A percentile compares a stretch with the other conserved stretches of the same genome.
Conservation (phyloP, 2,888 invertebrate genomes). For the Nematopogon swammerdamellus region DNA sequence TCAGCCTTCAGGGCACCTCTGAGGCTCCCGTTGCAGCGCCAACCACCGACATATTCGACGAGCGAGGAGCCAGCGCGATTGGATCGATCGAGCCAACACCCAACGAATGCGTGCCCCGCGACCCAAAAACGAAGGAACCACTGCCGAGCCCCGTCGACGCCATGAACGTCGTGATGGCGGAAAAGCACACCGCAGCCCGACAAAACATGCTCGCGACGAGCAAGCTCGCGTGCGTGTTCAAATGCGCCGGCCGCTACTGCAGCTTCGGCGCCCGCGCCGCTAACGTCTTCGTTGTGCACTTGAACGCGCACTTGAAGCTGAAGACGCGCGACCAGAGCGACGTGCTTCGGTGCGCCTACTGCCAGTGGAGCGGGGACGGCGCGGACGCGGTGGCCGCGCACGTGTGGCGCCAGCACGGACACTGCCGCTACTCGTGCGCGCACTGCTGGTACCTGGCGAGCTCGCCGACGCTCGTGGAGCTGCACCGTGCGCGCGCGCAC, state of each 20-base stretch:
- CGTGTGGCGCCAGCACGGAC: slow-evolving; percentile 58
- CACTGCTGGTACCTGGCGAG: slow-evolving; percentile 67
- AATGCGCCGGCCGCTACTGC: slow-evolving; percentile 44
- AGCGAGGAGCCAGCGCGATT: too few species aligned
- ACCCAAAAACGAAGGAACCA: neutral
- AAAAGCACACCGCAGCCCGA: slow-evolving; percentile 36
- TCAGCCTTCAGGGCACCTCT: slow-evolving; percentile 38
- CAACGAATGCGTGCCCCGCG: neutral
- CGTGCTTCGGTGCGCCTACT: slow-evolving; percentile 58
- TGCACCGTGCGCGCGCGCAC: slow-evolving; percentile 51
- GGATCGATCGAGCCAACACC: neutral
- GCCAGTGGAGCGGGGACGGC: slow-evolving; percentile 38
- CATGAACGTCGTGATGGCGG: slow-evolving; percentile 29
- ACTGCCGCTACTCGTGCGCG: slow-evolving; percentile 60
- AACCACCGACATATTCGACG: neutral
- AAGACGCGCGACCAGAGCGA: slow-evolving; percentile 23
- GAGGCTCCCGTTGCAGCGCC: neutral
- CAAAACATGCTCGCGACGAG: slow-evolving; percentile 44
- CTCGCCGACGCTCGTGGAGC: slow-evolving; percentile 55
- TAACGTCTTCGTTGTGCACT: slow-evolving; percentile 34
- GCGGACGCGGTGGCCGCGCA: slow-evolving; percentile 49
- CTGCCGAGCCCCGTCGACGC: slow-evolving; percentile 15
- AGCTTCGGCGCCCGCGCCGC: slow-evolving; percentile 32
- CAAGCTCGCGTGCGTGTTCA: slow-evolving; percentile 40
- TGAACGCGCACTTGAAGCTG: slow-evolving; percentile 30